Percentiles rank a stretch among this genome's conserved stretches.
These are phyloP conservation scores for Tragelaphus eurycerus DNA, from an alignment of 2,797 vertebrate genomes.

Conservation along the genomic window DNA sequence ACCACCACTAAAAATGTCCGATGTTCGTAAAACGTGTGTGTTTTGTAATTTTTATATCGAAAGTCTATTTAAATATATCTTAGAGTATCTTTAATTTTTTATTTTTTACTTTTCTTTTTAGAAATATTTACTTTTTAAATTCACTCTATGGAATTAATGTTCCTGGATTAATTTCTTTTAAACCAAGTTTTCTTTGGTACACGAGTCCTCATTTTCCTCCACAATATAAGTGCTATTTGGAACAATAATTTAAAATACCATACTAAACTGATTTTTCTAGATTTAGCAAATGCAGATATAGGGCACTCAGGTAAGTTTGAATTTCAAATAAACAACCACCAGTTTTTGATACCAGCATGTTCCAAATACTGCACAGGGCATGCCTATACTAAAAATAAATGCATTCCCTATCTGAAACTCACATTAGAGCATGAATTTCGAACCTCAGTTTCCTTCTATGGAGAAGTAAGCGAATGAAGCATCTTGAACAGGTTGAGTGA, in stretches of 20 bases:
- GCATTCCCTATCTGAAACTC: not conserved
- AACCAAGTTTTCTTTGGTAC: not conserved
- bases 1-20: not conserved
- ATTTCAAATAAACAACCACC: not conserved
- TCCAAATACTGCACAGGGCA: not conserved
- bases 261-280: not conserved
- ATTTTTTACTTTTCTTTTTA: not conserved
- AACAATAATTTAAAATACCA: not conserved
- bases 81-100: not conserved
- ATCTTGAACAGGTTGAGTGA: rapidly evolving
- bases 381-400: not conserved
- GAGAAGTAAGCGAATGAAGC: not conserved
- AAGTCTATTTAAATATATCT: not conserved
- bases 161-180: not conserved
- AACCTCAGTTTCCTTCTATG: not conserved
- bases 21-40: not conserved
- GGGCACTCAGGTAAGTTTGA: not conserved
- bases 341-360: not conserved
- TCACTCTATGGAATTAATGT: not conserved
- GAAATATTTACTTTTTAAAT: not conserved
- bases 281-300: not conserved
- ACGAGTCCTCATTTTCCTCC: not conserved
- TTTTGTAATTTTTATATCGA: not conserved
- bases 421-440: not conserved
- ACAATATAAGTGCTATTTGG: not conserved